A percentile compares a stretch with the other conserved stretches of the same genome.
Evolutionary conservation across 2,797 vertebrate species (phyloP).

Genomic region (Lerista edwardsae): DNA sequence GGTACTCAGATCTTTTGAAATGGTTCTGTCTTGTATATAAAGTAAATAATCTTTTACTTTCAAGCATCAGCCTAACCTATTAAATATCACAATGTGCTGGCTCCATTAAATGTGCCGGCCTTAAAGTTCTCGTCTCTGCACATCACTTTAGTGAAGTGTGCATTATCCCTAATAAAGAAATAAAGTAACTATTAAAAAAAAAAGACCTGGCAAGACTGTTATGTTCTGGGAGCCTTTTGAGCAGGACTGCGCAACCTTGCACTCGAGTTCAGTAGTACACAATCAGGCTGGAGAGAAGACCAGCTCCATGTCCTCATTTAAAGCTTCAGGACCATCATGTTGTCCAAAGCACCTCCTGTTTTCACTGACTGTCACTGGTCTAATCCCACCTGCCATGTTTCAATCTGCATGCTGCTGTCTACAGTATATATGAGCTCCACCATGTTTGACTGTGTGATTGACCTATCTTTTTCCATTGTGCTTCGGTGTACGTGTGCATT

Average conservation of each 20-base stretch:
- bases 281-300: neutral
- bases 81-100: slow-evolving; percentile 45
- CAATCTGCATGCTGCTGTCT: neutral
- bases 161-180: fast-evolving
- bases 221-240: neutral
- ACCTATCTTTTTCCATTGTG: neutral
- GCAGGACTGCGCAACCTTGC: neutral
- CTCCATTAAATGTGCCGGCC: slow-evolving; percentile 36
- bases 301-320: neutral
- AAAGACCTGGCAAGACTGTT: slow-evolving; percentile 13
- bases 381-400: neutral
- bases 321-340: neutral
- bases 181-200: slow-evolving; percentile 35
- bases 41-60: slow-evolving; percentile 64
- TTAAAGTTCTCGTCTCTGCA: neutral
- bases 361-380: neutral
- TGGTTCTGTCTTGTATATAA: slow-evolving; percentile 61
- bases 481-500: neutral
- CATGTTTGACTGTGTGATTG: neutral
- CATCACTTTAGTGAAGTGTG: neutral
- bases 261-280: neutral
- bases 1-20: slow-evolving; percentile 59
- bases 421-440: neutral
- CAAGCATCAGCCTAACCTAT: slow-evolving; percentile 29
- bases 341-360: neutral